These are phyloP conservation scores for Puma concolor DNA, from an alignment of 2,113 vertebrate species.

Conservation along the genomic window DNA sequence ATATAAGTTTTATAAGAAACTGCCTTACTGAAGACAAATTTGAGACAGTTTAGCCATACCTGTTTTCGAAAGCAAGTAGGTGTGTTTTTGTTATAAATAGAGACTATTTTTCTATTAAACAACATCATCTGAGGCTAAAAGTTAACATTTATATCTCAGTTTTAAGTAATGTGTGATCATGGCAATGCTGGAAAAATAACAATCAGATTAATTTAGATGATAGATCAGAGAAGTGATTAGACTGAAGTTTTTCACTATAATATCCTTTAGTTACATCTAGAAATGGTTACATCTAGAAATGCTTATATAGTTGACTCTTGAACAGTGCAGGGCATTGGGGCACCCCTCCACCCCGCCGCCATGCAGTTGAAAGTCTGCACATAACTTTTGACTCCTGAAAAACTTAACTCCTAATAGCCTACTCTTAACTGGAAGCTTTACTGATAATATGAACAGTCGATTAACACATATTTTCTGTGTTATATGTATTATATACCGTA, in stretches of 20 bases:
- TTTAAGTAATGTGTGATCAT: conserved; percentile 7
- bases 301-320: background rate
- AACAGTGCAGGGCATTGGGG: background rate
- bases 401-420: background rate
- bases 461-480: background rate
- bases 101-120: conserved; percentile 23
- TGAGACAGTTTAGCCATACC: conserved; percentile 8
- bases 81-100: background rate
- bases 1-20: background rate
- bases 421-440: background rate
- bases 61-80: conserved; percentile 43
- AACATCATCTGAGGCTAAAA: conserved; percentile 18
- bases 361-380: background rate
- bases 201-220: background rate
- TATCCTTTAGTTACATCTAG: background rate
- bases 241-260: conserved; percentile 8
- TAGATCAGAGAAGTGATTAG: conserved; percentile 6
- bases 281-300: conserved; percentile 24
- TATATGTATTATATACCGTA: background rate
- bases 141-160: background rate
- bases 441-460: background rate
- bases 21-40: background rate
- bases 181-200: background rate
- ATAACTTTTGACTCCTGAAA: background rate
- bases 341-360: background rate